These are phyloP conservation scores for Patiria pectinifera DNA, from an alignment of 53 echinoderm and acorn worm species.

Conservation along the genomic window DNA sequence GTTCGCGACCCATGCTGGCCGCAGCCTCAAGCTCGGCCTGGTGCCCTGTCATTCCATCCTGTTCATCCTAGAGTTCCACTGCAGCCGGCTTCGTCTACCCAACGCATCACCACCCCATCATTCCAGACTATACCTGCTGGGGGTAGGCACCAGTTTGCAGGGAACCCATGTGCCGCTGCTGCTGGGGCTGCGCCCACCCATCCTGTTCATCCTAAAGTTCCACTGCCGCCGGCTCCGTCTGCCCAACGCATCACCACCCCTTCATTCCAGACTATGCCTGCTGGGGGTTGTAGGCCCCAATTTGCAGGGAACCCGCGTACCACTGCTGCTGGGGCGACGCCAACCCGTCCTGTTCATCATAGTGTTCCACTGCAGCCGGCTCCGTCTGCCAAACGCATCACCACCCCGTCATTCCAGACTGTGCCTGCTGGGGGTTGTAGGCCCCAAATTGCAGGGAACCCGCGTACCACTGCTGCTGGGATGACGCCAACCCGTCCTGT, in stretches of 20 bases:
- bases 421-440: too few species aligned
- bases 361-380: slow-evolving; percentile 71
- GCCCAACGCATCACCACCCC: slow-evolving; percentile 61
- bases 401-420: not conserved
- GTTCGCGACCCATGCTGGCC: slow-evolving; percentile 94
- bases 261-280: too few species aligned
- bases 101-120: slow-evolving; percentile 54
- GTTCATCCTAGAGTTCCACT: too few species aligned
- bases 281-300: too few species aligned
- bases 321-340: slow-evolving; percentile 35
- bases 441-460: too few species aligned
- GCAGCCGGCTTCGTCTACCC: slow-evolving; percentile 67
- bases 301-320: slow-evolving; percentile 72
- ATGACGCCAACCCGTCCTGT: too few species aligned
- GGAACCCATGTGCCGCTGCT: slow-evolving; percentile 67
- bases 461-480: too few species aligned
- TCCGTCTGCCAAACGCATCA: slow-evolving; percentile 69
- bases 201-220: slow-evolving; percentile 68
- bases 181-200: slow-evolving; percentile 54
- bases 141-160: slow-evolving; percentile 69
- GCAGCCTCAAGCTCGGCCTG: slow-evolving; percentile 43
- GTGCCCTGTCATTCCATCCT: slow-evolving; percentile 72
- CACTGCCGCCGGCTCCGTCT: slow-evolving; percentile 72
- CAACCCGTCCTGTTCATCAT: slow-evolving; percentile 63
- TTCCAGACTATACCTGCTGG: slow-evolving; percentile 85